These are phyloP conservation scores for Hafferia zeledoni DNA, from an alignment of 2,797 vertebrate genomes.

Conservation along the genomic window DNA sequence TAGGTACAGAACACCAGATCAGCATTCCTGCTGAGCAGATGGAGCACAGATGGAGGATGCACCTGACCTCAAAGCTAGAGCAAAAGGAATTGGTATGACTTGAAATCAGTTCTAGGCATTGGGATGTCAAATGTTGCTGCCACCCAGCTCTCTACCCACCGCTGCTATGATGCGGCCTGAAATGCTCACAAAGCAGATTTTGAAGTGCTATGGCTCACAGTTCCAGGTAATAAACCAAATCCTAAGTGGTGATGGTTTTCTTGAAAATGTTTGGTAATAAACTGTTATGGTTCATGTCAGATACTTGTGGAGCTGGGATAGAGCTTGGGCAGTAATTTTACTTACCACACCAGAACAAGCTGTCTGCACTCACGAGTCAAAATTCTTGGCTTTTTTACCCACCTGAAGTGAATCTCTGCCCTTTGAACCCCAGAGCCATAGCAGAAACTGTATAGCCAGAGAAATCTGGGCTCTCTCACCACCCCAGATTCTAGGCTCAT, in stretches of 20 bases:
- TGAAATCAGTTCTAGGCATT: neutral
- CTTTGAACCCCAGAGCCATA: neutral
- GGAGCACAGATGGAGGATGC: conserved; percentile 35
- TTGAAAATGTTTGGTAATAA: neutral
- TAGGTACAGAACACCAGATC: conserved; percentile 46
- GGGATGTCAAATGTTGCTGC: neutral
- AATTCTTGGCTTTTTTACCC: neutral
- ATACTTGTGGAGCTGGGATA: neutral
- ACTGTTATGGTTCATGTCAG: neutral
- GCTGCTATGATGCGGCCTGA: neutral
- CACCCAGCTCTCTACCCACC: neutral
- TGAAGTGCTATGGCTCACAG: neutral
- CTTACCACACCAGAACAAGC: neutral
- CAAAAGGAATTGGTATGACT: neutral
- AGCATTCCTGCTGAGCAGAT: conserved; percentile 40
- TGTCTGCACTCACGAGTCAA: neutral
- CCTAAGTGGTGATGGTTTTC: neutral
- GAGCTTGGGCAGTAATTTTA: neutral
- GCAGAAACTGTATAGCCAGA: neutral
- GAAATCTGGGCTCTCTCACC: neutral
- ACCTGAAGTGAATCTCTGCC: neutral
- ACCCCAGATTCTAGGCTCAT: neutral
- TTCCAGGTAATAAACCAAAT: neutral
- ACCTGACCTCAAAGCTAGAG: conserved; percentile 3
- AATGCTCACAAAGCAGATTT: neutral